Base-by-base conservation (phyloP, 2,888 invertebrate species). In the Molanna angustata region DNA sequence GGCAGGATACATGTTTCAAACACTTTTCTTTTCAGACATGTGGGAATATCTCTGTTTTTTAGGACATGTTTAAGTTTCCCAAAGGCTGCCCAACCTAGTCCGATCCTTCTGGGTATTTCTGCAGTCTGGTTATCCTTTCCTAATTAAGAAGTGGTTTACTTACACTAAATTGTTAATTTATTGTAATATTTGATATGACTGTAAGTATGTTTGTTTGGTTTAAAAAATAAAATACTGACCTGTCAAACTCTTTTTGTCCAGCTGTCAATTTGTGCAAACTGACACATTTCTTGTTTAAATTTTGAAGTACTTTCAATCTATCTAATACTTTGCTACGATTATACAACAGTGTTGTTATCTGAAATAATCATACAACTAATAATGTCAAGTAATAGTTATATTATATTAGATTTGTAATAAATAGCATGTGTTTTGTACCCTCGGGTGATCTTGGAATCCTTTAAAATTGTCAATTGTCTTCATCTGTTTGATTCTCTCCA, bases 261-360 rank as follows among this genome's bases (percentile, higher is more conserved):
- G 71, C 62, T 1, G 74, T 66, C 16, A 77, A 65, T 52, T 70
- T 69, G 52, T 76, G 76, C 0, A 77, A 62, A 57, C 75, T 76
- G 56, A 65, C 74, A 52, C 76, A 75, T 49, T 71, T 71, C 57
- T 77, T 76, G 32, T 69, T 72, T 2, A 68, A 68, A 2, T 63
- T 62, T 46, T 71, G 67, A 35, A 76, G 72, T 62, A 70, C 72
- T 1, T 62, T 60, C 1, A 77, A 61, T 2, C 76, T 69, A 4
- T 63, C 60, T 60, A 70, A 60, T 65, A 74, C 70, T 65, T 74
- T 75, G 14, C 66, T 71, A 60, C 74, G 70, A 55, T 75, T 70
- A 14, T 76, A 66, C 7, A 76, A 71, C 61, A 76, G 62, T 2
- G 65, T 63, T 1, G 76, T 62, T 16, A 73, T 67, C 76, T 76